phyloP scores from a whole-genome alignment of 1,140 invertebrate species.

The Callitettix versicolor region DNA sequence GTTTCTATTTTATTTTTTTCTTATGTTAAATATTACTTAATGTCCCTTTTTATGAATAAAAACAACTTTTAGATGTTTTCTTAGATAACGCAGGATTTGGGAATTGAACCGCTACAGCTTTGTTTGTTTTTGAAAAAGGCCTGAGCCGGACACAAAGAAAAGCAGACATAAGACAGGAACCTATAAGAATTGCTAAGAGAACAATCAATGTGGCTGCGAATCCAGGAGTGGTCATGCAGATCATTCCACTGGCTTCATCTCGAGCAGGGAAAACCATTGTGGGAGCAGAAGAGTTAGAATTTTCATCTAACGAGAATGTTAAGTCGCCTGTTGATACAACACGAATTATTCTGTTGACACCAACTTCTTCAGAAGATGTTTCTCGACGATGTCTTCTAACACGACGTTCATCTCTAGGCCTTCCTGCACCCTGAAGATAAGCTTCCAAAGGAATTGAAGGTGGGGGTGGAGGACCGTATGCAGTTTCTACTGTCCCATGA shows the following conservation, averaged over 20 bases:
- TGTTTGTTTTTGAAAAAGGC: slow-evolving; percentile 42
- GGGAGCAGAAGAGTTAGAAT: slow-evolving; percentile 50
- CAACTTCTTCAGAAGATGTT: slow-evolving; percentile 74
- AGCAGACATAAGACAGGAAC: slow-evolving; percentile 71
- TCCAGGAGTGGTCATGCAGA: slow-evolving; percentile 86
- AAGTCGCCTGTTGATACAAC: slow-evolving; percentile 89
- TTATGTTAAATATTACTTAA: too few relatives aligned
- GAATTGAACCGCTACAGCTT: slow-evolving; percentile 36
- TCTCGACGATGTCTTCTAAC: slow-evolving; percentile 44
- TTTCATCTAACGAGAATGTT: slow-evolving; percentile 74
- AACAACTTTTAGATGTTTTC: slow-evolving; percentile 37
- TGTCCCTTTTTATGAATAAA: slow-evolving; percentile 37
- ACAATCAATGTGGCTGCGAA: slow-evolving; percentile 76
- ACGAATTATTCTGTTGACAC: slow-evolving; percentile 79
- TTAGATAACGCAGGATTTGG: slow-evolving; percentile 31
- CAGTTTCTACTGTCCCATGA: slow-evolving; percentile 31
- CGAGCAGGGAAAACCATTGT: slow-evolving; percentile 67
- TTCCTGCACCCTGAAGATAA: slow-evolving; percentile 51
- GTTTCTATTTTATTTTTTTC: too few relatives aligned
- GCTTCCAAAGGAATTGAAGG: slow-evolving; percentile 51
- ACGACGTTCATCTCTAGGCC: slow-evolving; percentile 62
- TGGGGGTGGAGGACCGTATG: slow-evolving; percentile 19
- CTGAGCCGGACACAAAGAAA: slow-evolving; percentile 67
- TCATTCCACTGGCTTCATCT: slow-evolving; percentile 54
- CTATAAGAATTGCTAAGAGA: slow-evolving; percentile 64